Percentiles rank a stretch among this genome's conserved stretches.
Evolutionary conservation across 64 coral and sea anemone species (phyloP).

Genomic region (Montipora sp.): DNA sequence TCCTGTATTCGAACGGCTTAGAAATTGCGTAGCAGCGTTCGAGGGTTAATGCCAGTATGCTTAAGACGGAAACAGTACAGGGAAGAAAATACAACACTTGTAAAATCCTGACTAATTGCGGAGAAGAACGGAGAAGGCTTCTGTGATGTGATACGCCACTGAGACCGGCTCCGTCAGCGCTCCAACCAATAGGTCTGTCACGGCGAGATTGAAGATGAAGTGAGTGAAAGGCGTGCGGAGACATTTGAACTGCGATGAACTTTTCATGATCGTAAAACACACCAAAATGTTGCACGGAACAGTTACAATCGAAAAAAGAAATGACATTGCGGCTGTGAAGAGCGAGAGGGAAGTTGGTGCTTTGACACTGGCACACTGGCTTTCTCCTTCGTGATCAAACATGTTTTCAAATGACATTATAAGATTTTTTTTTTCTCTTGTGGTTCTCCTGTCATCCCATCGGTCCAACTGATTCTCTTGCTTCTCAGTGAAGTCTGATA

Average conservation of each 20-base stretch:
- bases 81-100: conserved; percentile 69
- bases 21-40: conserved; percentile 81
- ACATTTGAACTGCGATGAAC: conserved; percentile 39
- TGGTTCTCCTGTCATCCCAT: neutral
- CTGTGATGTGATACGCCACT: conserved; percentile 54
- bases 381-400: neutral
- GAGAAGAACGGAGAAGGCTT: conserved; percentile 31
- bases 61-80: conserved; percentile 79
- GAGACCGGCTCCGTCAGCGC: conserved; percentile 53
- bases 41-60: conserved; percentile 68
- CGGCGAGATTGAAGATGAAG: conserved; percentile 70
- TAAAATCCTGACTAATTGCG: conserved; percentile 36
- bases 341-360: neutral
- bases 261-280: conserved; percentile 52
- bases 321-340: conserved; percentile 9
- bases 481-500: neutral
- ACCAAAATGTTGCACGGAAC: conserved; percentile 77
- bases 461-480: too few relatives aligned
- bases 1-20: conserved; percentile 71
- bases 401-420: neutral
- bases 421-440: neutral
- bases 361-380: neutral
- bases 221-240: conserved; percentile 72
- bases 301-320: conserved; percentile 52
- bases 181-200: conserved; percentile 75